These are phyloP conservation scores for Montifringilla adamsi DNA, from an alignment of 2,113 vertebrate species.

Conservation along the genomic window DNA sequence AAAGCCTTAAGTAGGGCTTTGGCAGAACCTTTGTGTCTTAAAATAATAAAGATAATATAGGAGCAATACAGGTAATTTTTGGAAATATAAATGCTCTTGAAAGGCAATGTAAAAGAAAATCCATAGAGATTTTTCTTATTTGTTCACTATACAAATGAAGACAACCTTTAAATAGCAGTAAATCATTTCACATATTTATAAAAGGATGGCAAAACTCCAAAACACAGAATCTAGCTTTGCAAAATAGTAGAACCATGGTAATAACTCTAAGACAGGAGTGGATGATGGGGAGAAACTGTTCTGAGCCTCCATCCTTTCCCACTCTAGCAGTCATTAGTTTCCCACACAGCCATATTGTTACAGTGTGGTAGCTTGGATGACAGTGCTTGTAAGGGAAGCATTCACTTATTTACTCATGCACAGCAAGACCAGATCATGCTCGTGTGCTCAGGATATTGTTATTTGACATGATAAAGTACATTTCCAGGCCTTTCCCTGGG, in stretches of 20 bases:
- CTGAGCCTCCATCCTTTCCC: neutral
- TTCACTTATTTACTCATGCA: neutral
- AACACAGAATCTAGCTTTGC: neutral
- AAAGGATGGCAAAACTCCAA: neutral
- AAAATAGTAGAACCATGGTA: neutral
- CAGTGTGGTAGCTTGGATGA: neutral
- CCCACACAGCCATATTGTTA: neutral
- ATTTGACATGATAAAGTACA: neutral
- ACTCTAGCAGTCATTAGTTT: neutral
- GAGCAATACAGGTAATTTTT: neutral
- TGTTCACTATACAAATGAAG: neutral
- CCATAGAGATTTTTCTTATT: neutral
- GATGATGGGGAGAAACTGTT: neutral
- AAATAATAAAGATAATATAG: neutral
- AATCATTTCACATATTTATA: neutral
- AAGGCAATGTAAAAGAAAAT: neutral
- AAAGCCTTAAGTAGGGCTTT: neutral
- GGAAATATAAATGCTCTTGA: neutral
- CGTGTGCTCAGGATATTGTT: neutral
- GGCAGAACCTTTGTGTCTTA: neutral
- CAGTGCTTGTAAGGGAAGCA: neutral
- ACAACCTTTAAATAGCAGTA: neutral
- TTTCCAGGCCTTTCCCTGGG: neutral
- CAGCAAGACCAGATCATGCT: neutral
- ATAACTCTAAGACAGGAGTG: neutral